Base-by-base conservation (phyloP, 2,113 vertebrate species). In the Siniperca chuatsi region DNA sequence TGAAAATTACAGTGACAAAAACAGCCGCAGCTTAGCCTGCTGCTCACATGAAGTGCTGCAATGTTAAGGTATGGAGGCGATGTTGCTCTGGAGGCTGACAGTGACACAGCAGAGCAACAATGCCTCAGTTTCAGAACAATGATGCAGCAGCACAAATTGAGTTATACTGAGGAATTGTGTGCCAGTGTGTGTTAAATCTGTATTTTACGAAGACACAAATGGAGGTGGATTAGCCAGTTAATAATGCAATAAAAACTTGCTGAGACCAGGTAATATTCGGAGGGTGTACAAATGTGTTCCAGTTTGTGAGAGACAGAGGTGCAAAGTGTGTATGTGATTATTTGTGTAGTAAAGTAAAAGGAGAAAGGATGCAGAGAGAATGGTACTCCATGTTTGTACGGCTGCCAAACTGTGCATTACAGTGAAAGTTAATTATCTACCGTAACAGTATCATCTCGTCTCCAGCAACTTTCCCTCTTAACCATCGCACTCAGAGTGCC, bases 321-420 rank as follows among this genome's bases (percentile, higher is more conserved):
- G 54, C 15, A 20, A 37, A 44, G 70, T 55, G 20, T 35, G 61
- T 11, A 50, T 37, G 21, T 33, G 57, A 58, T 78, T 68, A 18
- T 62, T 20, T 62, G 9, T 64, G 5, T 12, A 2, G 37, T 23
- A 42, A 35, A 81, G 61, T 33, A n/a, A 21, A 55, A n/a, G 9
- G 33, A 50, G 23, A 13, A 23, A 50, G 29, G 68, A 48, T n/a
- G 7, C n/a, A 20, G 29, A n/a, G 40, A 44, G 72, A 74, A 69
- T 21, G 12, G 54, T 58, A 25, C 42, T 54, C 1, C 10, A 0
- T 70, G 67, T 80, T 80, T 84, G 86, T 69, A 46, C 20, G 5
- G 25, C 70, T 83, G 78, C 75, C 88, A 82, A 70, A 73, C 44
- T 58, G 66, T 78, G 48, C 78, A 84, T 80, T 83, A 74, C 8